Base-by-base conservation (phyloP, 2,888 invertebrate species). In the Drosophila histrio region DNA sequence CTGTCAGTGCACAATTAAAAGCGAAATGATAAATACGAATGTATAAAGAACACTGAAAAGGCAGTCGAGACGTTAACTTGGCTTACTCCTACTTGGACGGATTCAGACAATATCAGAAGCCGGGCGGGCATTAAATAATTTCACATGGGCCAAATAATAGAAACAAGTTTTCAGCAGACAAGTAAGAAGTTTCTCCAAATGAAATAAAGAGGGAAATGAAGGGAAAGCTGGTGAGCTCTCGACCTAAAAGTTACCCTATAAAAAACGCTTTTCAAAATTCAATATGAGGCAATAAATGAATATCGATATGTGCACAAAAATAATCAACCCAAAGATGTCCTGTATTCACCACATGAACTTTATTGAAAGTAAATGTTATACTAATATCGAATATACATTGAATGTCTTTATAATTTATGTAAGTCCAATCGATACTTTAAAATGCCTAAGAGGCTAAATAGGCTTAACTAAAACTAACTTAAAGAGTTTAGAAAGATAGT, bases 1-100 rank as follows among this genome's bases (percentile, higher is more conserved):
- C 57, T 68, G 77, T 64, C 62, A 60, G 65, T 58, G 79, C 59
- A 72, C 80, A 80, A 83, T 83, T 83, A 83, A 81, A 83, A 83
- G 77, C 67, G 70, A 77, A 74, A 79, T 73, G 74, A 80, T 83
- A 80, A 79, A 80, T 58, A 72, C 77, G 74, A 71, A 69, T 63
- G 73, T 73, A 71, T 76, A 69, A 69, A 66, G 57, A 62, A 79
- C 79, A 79, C 72, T 72, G 72, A 71, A 77, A 74, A 65, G 82
- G 77, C 67, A 64, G 44, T 47, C 53, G 58, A 53, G 59, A 62
- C 74, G 19, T 70, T 65, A 52, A 63, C 39, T 49, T 66, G 72
- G 56, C 68, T 63, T 38, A 38, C 36, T 50, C 38, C 19, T n/a
- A 38, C 19, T 24, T 52, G 59, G 59, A 44, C 34, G 57, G 17